Evolutionary conservation across 2,113 vertebrate genomes (phyloP), one percentile per base, ranked within the genome.

Genomic region (Panurus biarmicus): DNA sequence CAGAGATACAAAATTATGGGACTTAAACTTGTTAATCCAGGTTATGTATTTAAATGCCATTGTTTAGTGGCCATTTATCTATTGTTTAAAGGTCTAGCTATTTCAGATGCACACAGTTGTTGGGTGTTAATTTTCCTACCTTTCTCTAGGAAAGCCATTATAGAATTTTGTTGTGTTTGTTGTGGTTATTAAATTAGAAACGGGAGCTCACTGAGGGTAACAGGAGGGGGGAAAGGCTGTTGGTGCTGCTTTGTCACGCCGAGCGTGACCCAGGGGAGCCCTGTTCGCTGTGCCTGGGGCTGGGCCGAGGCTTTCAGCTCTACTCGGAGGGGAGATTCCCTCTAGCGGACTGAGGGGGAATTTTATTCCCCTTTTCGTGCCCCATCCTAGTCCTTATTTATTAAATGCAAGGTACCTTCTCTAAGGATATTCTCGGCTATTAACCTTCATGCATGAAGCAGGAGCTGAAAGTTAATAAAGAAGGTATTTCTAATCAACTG

Each of bases 261-360:
- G 40, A 17, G 85, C 1, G 5, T 31, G 81, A 80, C 3, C 13
- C 90, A 7, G 82, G 81, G 45, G 13, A 71, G 77, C 44, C 31
- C 70, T 8, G 31, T 8, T 1, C 1, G 26, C 69, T n/a, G 36
- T 6, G 21, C 7, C 78, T 80, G 85, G 66, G 88, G 75, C 65
- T 36, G 84, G 66, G 61, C 58, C 13, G 53, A 54, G 80, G 11
- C 15, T 69, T 58, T 57, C 80, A 12, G 85, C 66, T n/a, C 13
- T 9, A 8, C n/a, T 85, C 56, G 29, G 61, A 79, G 51, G 70
- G 78, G 64, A 80, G 92, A 86, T 80, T 84, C 97, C 97, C 98
- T 97, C 97, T 98, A 97, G 98, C 58, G 98, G 97, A 80, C 81
- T 50, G 57, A 93, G 28, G 25, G 51, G 38, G 96, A 95, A 98